Conservation (phyloP, 23 tunicate species). For the Styela clava region DNA sequence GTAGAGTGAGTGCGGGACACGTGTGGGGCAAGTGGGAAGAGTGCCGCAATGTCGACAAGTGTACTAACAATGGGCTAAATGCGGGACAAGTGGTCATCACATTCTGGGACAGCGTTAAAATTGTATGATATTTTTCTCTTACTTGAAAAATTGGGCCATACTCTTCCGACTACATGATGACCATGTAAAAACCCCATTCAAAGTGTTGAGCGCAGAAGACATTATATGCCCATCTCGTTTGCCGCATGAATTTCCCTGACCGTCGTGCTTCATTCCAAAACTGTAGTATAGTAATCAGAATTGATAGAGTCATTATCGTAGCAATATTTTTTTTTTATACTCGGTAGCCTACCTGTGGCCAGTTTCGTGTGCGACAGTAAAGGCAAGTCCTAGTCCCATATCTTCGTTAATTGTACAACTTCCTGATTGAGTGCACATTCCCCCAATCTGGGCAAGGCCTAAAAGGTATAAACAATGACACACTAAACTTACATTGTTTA, state of each 20-base stretch:
- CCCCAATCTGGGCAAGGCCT: slow-evolving; percentile 95
- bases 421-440: slow-evolving; percentile 78
- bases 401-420: slow-evolving; percentile 97
- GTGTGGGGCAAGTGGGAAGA: no score
- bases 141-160: slow-evolving; percentile 58
- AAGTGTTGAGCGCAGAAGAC: slow-evolving; percentile 86
- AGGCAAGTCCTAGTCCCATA: slow-evolving; percentile 91
- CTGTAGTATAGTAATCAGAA: no score
- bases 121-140: slow-evolving; percentile 6
- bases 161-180: slow-evolving; percentile 76
- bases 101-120: no score
- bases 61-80: no score
- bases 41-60: no score
- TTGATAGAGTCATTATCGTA: no score
- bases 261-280: slow-evolving; percentile 98
- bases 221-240: slow-evolving; percentile 84
- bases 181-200: slow-evolving; percentile 90
- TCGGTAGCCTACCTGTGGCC: slow-evolving; percentile 97
- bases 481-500: no score
- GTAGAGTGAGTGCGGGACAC: no score
- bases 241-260: slow-evolving; percentile 82
- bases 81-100: no score
- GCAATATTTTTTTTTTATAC: no score
- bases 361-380: slow-evolving; percentile 95
- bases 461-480: background rate